Percentiles rank a stretch among this genome's conserved stretches.
These are phyloP conservation scores for Argyra leucocephala DNA, from an alignment of 2,888 invertebrate species.

Conservation along the genomic window DNA sequence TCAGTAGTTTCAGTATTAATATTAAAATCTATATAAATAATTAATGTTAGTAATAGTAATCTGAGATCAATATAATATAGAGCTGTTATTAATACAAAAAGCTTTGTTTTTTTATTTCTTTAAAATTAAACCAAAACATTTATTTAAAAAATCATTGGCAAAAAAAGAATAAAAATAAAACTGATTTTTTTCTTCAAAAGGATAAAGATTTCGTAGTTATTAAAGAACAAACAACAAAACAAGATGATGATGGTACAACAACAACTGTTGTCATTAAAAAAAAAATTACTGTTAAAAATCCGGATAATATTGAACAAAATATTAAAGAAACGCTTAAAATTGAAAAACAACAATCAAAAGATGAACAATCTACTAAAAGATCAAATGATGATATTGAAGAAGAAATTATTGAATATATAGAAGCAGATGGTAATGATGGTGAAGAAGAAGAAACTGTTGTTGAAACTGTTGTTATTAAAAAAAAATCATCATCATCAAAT, in stretches of 20 bases:
- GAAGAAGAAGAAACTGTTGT: constrained; percentile 15
- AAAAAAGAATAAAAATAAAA: too few species aligned
- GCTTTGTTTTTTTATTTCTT: too few species aligned
- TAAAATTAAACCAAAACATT: too few species aligned
- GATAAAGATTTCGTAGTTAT: not conserved
- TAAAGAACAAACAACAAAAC: constrained; percentile 1
- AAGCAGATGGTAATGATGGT: constrained; percentile 13
- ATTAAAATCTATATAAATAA: too few species aligned
- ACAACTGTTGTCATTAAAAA: not conserved
- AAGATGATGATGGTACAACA: not conserved
- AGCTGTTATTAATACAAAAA: too few species aligned
- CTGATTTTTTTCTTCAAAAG: not conserved
- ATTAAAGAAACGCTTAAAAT: not conserved
- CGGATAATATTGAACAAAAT: constrained; percentile 11
- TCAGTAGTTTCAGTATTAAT: too few species aligned
- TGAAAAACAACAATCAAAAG: not conserved
- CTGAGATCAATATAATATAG: too few species aligned
- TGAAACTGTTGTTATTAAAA: constrained; percentile 18
- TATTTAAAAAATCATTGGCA: too few species aligned
- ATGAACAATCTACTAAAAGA: not conserved
- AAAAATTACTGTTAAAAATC: not conserved
- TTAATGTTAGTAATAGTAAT: too few species aligned
- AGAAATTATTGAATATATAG: constrained; percentile 18
- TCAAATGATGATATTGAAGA: not conserved
- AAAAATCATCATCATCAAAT: constrained; percentile 10